A percentile compares a stretch with the other conserved stretches of the same genome.
Conservation (phyloP, 2,888 invertebrate genomes). For the Bombylius discolor region DNA sequence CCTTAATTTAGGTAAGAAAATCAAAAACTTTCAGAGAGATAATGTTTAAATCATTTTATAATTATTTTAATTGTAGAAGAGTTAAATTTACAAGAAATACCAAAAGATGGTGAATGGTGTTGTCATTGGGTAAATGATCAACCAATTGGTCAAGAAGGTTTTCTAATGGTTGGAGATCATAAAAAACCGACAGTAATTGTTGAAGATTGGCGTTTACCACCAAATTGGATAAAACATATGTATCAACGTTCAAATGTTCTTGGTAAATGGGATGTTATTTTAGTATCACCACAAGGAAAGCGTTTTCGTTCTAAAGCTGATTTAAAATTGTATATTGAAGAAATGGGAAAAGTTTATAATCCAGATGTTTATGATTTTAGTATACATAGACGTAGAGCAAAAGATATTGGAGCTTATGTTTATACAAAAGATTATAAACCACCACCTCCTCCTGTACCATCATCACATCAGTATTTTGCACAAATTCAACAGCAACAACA, state of each 20-base stretch:
- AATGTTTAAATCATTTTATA: too few species aligned
- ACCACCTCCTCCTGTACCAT: slow-evolving; percentile 19
- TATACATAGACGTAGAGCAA: slow-evolving; percentile 40
- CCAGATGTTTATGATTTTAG: slow-evolving; percentile 48
- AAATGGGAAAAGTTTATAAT: slow-evolving; percentile 36
- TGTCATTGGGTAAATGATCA: slow-evolving; percentile 58
- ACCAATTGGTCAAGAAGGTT: slow-evolving; percentile 46
- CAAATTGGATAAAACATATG: slow-evolving; percentile 68
- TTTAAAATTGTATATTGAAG: slow-evolving; percentile 37
- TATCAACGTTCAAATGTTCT: slow-evolving; percentile 54
- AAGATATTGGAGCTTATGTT: slow-evolving; percentile 35
- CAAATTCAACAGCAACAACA: slow-evolving; percentile 17
- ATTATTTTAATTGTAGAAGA: slow-evolving; percentile 20
- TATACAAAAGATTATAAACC: slow-evolving; percentile 33
- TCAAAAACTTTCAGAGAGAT: too few species aligned
- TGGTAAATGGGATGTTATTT: slow-evolving; percentile 71
- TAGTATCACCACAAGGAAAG: slow-evolving; percentile 50
- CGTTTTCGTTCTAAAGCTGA: slow-evolving; percentile 48
- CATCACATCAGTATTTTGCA: neutral
- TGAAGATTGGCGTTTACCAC: slow-evolving; percentile 57
- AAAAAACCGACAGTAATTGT: slow-evolving; percentile 47
- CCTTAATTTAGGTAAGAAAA: slow-evolving; percentile 25
- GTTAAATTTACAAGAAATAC: slow-evolving; percentile 33
- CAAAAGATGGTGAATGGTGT: slow-evolving; percentile 46
- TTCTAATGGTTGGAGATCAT: slow-evolving; percentile 35